Evolutionary conservation across 1,140 invertebrate genomes (phyloP).

Genomic region (Aphelenchoides avenae): DNA sequence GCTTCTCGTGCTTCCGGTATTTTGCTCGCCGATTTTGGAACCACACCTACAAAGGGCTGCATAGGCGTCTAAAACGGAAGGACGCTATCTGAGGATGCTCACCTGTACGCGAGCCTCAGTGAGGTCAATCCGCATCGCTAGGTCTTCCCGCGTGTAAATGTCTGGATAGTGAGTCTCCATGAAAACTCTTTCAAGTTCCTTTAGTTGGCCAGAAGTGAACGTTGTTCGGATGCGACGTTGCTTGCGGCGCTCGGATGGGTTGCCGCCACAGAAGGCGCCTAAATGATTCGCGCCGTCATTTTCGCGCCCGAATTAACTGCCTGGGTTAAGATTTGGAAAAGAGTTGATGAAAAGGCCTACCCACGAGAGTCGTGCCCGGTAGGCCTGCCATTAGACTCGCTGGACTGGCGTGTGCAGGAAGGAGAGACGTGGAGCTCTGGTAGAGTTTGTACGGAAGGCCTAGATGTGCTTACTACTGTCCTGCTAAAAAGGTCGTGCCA

Average conservation of each 20-base stretch:
- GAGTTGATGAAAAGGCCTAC: no score
- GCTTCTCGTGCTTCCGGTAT: constrained; percentile 50
- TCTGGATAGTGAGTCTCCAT: constrained; percentile 94
- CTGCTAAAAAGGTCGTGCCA: no score
- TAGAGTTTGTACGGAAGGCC: no score
- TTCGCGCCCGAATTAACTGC: no score
- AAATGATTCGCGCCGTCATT: no score
- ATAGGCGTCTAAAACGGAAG: background rate
- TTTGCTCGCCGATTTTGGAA: constrained; percentile 62
- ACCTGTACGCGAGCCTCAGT: constrained; percentile 97
- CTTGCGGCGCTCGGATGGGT: constrained; percentile 51
- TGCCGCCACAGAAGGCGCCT: constrained; percentile 13
- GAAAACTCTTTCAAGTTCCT: constrained; percentile 91
- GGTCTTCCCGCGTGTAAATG: constrained; percentile 96
- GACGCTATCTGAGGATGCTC: constrained; percentile 51
- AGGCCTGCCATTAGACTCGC: no score
- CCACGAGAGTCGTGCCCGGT: no score
- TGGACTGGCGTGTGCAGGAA: no score
- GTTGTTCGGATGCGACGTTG: constrained; percentile 84
- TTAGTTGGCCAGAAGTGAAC: constrained; percentile 82
- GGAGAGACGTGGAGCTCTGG: no score
- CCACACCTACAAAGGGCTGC: constrained; percentile 64
- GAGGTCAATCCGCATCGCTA: constrained; percentile 93
- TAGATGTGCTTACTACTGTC: no score
- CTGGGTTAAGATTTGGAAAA: no score